phyloP scores from a whole-genome alignment of 2,888 invertebrate species.

The Octonoba sinensis region DNA sequence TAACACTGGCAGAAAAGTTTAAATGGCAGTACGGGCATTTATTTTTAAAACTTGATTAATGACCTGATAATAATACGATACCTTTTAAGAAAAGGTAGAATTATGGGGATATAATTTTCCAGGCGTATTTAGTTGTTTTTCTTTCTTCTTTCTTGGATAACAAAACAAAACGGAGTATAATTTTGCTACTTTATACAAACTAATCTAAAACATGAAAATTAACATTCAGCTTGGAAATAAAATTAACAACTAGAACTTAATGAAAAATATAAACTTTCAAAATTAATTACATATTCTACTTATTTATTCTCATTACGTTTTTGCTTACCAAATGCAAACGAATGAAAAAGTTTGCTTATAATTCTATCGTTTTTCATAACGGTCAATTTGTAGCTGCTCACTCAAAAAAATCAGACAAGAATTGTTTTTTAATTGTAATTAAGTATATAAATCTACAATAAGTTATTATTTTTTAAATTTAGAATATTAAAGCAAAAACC shows the following conservation, averaged over 20 bases:
- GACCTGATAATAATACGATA: constrained; percentile 27
- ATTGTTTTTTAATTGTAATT: no score
- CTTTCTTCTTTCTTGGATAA: constrained; percentile 3
- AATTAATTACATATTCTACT: constrained; percentile 26
- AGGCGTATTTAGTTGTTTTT: not conserved
- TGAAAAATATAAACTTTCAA: constrained; percentile 32
- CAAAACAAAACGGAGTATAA: constrained; percentile 3
- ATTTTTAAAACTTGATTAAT: constrained; percentile 43
- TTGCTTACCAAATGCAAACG: no score
- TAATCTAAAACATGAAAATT: not conserved
- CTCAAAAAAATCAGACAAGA: no score
- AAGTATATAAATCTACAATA: no score
- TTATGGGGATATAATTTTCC: constrained; percentile 11
- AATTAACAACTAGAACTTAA: constrained; percentile 39
- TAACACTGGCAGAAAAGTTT: constrained; percentile 15
- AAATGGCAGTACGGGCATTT: constrained; percentile 28
- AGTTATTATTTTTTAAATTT: no score
- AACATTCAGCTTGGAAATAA: constrained; percentile 32
- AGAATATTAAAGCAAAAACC: no score
- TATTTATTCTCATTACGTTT: no score
- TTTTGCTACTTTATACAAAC: no score
- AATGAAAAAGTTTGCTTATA: no score
- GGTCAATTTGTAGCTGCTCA: no score
- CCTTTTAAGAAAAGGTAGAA: constrained; percentile 7
- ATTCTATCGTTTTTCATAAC: no score